Percentiles rank a stretch among this genome's conserved stretches.
Conservation (phyloP, 1,140 invertebrate genomes). For the Mamestra configurata region DNA sequence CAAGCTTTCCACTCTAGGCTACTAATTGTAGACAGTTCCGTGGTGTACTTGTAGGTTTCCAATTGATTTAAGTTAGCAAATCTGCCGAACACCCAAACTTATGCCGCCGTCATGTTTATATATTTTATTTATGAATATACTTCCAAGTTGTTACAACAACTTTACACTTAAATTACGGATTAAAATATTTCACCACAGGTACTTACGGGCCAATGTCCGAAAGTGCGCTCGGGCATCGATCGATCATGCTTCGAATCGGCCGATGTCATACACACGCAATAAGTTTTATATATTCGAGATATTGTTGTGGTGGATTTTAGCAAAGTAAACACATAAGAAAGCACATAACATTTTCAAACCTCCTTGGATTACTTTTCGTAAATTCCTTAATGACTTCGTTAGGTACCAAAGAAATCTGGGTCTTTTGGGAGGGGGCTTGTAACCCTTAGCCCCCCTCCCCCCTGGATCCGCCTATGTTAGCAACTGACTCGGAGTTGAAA, state of each 20-base stretch:
- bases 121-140: slow-evolving; percentile 10
- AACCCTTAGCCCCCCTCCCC: too few species aligned
- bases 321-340: too few species aligned
- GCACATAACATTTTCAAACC: too few species aligned
- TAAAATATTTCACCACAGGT: slow-evolving; percentile 41
- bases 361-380: too few species aligned
- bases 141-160: slow-evolving; percentile 15
- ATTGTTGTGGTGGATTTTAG: slow-evolving; percentile 19
- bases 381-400: too few species aligned
- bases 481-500: too few species aligned
- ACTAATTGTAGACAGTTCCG: too few species aligned
- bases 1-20: too few species aligned
- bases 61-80: neutral
- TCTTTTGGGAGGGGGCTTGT: too few species aligned
- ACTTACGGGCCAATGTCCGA: slow-evolving; percentile 18
- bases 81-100: slow-evolving; percentile 11
- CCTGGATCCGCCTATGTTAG: too few species aligned
- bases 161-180: slow-evolving; percentile 36
- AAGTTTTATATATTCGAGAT: slow-evolving; percentile 24
- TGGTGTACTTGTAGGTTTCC: neutral
- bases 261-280: slow-evolving; percentile 45
- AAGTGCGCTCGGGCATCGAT: slow-evolving; percentile 19
- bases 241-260: slow-evolving; percentile 50
- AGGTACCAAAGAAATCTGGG: too few species aligned
- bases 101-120: neutral